Evolutionary conservation across 2,113 vertebrate genomes (phyloP).

Genomic region (Dunckerocampus dactyliophorus): DNA sequence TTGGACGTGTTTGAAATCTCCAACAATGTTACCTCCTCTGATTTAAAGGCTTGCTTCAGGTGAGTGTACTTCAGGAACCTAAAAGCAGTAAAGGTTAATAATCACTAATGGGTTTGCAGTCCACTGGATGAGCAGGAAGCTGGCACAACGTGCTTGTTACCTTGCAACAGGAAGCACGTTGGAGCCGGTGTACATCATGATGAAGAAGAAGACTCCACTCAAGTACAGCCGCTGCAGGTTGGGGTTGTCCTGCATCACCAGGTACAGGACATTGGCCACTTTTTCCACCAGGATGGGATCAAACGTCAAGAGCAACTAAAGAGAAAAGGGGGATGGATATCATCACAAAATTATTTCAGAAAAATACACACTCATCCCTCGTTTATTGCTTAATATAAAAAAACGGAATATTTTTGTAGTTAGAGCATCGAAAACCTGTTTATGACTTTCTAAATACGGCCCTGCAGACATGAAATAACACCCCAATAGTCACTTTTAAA

Average conservation of each 20-base stretch:
- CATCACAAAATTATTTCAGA: too few relatives aligned
- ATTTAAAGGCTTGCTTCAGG: slow-evolving; percentile 95
- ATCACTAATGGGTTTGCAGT: background rate
- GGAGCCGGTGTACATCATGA: slow-evolving; percentile 99
- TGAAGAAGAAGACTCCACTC: slow-evolving; percentile 96
- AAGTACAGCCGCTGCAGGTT: slow-evolving; percentile 95
- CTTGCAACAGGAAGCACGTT: slow-evolving; percentile 96
- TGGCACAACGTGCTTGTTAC: slow-evolving; percentile 55
- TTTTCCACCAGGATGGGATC: slow-evolving; percentile 98
- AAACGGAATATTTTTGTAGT: background rate
- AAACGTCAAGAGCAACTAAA: slow-evolving; percentile 94
- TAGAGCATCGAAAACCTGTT: too few relatives aligned
- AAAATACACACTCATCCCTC: too few relatives aligned
- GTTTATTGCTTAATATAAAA: background rate
- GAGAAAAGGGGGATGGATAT: background rate
- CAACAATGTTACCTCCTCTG: slow-evolving; percentile 83
- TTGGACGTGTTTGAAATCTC: background rate
- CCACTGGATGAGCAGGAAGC: too few relatives aligned
- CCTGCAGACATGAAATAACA: background rate
- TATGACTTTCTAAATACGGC: too few relatives aligned
- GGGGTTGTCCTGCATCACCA: slow-evolving; percentile 97
- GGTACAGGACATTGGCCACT: slow-evolving; percentile 85
- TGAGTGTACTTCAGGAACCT: slow-evolving; percentile 98
- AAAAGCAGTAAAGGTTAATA: background rate
- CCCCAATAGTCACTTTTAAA: background rate